A percentile compares a stretch with the other conserved stretches of the same genome.
These are phyloP conservation scores for Stichodactyla mertensii DNA, from an alignment of 64 coral and sea anemone species.

Conservation along the genomic window DNA sequence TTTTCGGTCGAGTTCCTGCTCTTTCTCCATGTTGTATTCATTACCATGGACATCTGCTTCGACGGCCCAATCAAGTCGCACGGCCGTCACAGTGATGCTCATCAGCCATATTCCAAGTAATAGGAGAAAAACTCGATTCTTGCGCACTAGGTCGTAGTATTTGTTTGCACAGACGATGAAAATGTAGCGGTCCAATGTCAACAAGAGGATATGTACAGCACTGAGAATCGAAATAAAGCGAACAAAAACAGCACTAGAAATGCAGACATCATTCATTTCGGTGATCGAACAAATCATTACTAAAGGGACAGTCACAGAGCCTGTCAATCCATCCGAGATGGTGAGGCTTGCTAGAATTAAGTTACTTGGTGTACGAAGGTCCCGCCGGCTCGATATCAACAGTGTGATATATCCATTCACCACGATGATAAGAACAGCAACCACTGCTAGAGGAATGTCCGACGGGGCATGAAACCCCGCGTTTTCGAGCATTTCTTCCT, in stretches of 20 bases:
- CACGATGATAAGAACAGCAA: conserved; percentile 22
- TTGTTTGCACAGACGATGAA: conserved; percentile 42
- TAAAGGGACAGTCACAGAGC: conserved; percentile 37
- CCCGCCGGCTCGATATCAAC: conserved; percentile 7
- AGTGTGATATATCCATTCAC: conserved; percentile 35
- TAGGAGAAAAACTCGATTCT: conserved; percentile 8
- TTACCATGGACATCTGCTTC: not conserved
- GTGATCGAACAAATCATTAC: conserved; percentile 21
- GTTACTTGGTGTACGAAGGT: conserved; percentile 37
- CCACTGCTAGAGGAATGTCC: conserved; percentile 5
- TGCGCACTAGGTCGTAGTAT: conserved; percentile 39
- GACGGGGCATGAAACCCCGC: not conserved
- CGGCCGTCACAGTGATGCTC: conserved; percentile 18
- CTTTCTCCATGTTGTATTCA: not conserved
- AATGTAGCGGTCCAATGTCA: conserved; percentile 46
- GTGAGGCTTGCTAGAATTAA: conserved; percentile 46
- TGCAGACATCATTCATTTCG: not conserved
- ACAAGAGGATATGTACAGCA: conserved; percentile 35
- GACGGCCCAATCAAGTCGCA: conserved; percentile 39
- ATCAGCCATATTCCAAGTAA: conserved; percentile 34
- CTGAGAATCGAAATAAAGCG: conserved; percentile 36
- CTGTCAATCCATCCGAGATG: conserved; percentile 38
- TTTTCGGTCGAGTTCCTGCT: conserved; percentile 5
- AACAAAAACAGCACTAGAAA: conserved; percentile 19
- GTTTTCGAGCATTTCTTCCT: not conserved